Evolutionary conservation across 2,113 vertebrate species (phyloP).

Genomic region (Leiothrix lutea): DNA sequence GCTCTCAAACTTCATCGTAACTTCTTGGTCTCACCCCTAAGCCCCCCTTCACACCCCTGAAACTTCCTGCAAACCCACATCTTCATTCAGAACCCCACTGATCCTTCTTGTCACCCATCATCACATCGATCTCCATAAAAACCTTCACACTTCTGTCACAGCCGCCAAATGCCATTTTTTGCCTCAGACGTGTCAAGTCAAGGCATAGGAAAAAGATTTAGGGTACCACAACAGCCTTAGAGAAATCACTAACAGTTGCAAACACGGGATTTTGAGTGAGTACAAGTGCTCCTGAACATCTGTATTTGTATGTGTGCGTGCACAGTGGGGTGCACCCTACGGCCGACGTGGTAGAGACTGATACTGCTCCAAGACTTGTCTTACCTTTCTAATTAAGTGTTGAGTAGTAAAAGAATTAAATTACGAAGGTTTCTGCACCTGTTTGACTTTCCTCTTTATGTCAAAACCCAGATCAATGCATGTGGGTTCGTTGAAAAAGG

Average conservation of each 20-base stretch:
- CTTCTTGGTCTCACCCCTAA: neutral
- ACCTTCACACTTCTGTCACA: neutral
- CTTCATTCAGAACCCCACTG: neutral
- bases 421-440: neutral
- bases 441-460: neutral
- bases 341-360: neutral
- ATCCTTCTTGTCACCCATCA: neutral
- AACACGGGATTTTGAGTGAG: neutral
- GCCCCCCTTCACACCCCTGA: neutral
- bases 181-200: neutral
- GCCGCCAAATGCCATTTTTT: neutral
- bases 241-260: conserved; percentile 11
- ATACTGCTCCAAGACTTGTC: neutral
- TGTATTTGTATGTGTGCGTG: neutral
- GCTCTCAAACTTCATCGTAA: neutral
- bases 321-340: neutral
- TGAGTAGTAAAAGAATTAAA: neutral
- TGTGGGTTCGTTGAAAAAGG: neutral
- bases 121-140: conserved; percentile 27
- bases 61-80: neutral
- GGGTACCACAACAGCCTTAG: neutral
- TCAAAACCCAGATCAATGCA: neutral
- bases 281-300: conserved; percentile 37
- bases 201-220: conserved; percentile 25
- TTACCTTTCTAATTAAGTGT: conserved; percentile 1